Evolutionary conservation across 1,140 invertebrate species (phyloP).

Genomic region (Plectrocnemia conspersa): DNA sequence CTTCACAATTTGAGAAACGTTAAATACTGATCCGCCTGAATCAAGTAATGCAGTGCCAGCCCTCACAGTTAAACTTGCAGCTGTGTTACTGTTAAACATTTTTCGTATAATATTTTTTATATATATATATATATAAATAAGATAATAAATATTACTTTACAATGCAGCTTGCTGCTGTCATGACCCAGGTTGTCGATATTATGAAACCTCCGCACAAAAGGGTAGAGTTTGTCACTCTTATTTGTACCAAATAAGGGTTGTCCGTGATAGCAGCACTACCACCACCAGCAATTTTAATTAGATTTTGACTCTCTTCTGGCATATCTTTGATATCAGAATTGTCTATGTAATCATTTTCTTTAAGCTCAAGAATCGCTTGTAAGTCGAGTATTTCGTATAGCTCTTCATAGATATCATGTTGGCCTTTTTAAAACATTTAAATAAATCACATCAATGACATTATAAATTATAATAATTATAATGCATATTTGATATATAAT

Average conservation of each 20-base stretch:
- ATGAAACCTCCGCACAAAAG: constrained; percentile 50
- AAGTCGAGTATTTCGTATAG: no score
- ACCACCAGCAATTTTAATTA: constrained; percentile 47
- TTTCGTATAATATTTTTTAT: constrained; percentile 2
- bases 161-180: constrained; percentile 49
- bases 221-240: constrained; percentile 46
- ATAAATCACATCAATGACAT: no score
- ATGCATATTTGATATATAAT: no score
- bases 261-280: constrained; percentile 41
- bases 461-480: no score
- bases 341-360: no score
- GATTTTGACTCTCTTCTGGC: no score
- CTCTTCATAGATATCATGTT: no score
- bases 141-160: constrained; percentile 39
- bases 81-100: constrained; percentile 35
- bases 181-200: constrained; percentile 43
- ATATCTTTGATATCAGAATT: no score
- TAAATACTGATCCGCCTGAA: constrained; percentile 42
- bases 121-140: background rate
- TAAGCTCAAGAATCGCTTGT: no score
- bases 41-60: constrained; percentile 45
- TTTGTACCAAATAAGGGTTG: constrained; percentile 46
- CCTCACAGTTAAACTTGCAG: constrained; percentile 39
- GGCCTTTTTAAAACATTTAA: no score
- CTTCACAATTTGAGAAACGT: constrained; percentile 40